Base-by-base conservation (phyloP, 2,113 vertebrate species). In the Podarcis raffonei region DNA sequence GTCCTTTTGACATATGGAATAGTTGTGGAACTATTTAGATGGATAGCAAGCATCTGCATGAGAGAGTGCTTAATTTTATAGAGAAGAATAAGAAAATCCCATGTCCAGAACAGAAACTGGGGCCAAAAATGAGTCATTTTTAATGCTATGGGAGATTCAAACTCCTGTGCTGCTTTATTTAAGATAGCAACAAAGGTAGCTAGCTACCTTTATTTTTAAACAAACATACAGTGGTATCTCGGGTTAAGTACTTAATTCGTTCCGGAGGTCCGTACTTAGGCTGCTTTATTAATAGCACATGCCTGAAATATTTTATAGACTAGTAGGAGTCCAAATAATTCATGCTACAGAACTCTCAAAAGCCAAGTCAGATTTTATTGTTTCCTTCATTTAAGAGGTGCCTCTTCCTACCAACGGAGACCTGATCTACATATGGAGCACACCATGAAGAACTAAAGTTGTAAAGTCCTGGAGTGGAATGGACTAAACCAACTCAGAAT, bases 251-350 rank as follows among this genome's bases (percentile, higher is more conserved):
- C n/a, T n/a, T n/a, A n/a, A n/a, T n/a, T n/a, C n/a, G n/a, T n/a
- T n/a, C n/a, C n/a, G n/a, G n/a, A n/a, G n/a, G n/a, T n/a, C n/a
- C n/a, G n/a, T n/a, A n/a, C n/a, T n/a, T n/a, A n/a, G n/a, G n/a
- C n/a, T n/a, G n/a, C n/a, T 91, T 22, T 25, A 88, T 32, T 89
- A 62, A 81, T 12, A 89, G 81, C 42, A 65, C 0, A 89, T 79
- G 48, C 1, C 42, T 23, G 18, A 5, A 86, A 90, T 32, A 91
- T 0, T 0, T 79, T 12, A 91, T 2, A 25, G 35, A 92, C 37
- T 0, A 68, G 2, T 89, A 92, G 92, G 7, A 86, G 85, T 78
- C 8, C 81, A 87, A 74, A 94, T 62, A 91, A 71, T 30, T 57
- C 77, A 91, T 30, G 42, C 42, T 59, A 82, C 68, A 0, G 20